These are phyloP conservation scores for Macaca fascicularis DNA, from an alignment of 2,113 vertebrate species.

Conservation along the genomic window DNA sequence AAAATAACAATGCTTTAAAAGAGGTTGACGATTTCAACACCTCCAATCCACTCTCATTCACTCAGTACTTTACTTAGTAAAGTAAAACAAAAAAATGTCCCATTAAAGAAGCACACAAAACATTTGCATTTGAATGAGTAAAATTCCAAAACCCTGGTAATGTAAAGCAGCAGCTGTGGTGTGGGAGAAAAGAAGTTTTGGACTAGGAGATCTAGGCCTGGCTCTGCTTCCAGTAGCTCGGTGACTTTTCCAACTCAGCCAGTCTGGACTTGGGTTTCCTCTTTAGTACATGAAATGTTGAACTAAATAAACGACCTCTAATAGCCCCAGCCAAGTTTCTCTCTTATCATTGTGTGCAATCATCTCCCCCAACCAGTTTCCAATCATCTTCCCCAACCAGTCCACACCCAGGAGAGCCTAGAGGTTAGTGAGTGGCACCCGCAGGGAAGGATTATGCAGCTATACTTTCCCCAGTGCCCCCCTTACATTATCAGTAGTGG, in stretches of 20 bases:
- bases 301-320: not conserved
- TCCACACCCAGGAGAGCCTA: not conserved
- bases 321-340: not conserved
- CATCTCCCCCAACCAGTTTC: not conserved
- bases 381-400: fast-evolving
- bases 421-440: not conserved
- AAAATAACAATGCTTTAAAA: not conserved
- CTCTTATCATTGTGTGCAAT: not conserved
- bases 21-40: not conserved
- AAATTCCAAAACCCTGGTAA: not conserved
- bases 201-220: conserved; percentile 5
- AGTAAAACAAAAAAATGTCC: conserved; percentile 1
- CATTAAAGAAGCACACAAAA: not conserved
- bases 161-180: conserved; percentile 51
- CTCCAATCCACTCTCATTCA: not conserved
- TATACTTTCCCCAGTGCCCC: fast-evolving
- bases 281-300: not conserved
- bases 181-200: not conserved
- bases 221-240: not conserved
- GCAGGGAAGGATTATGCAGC: not conserved
- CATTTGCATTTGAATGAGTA: conserved; percentile 63
- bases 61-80: not conserved
- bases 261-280: conserved; percentile 6
- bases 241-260: not conserved
- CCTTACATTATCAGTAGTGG: too few species aligned